phyloP scores from a whole-genome alignment of 2,888 invertebrate species.

The Nephrotoma appendiculata region DNA sequence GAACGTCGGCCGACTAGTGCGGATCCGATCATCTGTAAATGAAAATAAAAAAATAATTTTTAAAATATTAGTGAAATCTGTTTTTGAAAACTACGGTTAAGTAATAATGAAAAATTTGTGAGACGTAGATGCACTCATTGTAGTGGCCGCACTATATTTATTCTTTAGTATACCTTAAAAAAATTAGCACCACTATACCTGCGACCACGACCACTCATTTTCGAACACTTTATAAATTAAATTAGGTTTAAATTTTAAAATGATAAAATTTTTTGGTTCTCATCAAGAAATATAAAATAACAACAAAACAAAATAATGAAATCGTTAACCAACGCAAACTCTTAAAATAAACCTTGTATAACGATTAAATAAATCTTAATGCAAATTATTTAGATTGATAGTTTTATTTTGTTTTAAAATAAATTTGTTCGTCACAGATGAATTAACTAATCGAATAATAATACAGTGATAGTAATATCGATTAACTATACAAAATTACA shows the following conservation, averaged over 20 bases:
- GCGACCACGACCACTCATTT: not conserved
- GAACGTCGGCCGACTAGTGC: constrained; percentile 24
- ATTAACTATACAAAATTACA: too few species aligned
- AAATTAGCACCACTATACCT: not conserved
- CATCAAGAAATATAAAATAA: too few species aligned
- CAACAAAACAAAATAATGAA: too few species aligned
- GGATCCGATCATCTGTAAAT: constrained; percentile 31
- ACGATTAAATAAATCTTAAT: not conserved
- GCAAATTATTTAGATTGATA: not conserved
- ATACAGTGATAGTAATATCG: not conserved
- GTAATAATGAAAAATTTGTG: too few species aligned
- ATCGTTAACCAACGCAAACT: not conserved
- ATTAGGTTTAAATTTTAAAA: not conserved
- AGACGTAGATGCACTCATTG: too few species aligned
- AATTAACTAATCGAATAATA: not conserved
- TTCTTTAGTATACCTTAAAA: not conserved
- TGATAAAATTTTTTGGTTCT: too few species aligned
- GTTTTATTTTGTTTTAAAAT: not conserved
- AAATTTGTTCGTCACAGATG: not conserved
- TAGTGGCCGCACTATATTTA: too few species aligned
- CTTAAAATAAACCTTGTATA: not conserved
- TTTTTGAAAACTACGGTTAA: too few species aligned
- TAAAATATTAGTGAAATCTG: not conserved
- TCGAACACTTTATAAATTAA: not conserved
- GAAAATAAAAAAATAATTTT: not conserved